phyloP scores from a whole-genome alignment of 1,140 invertebrate genomes.

The Campoletis sonorensis region DNA sequence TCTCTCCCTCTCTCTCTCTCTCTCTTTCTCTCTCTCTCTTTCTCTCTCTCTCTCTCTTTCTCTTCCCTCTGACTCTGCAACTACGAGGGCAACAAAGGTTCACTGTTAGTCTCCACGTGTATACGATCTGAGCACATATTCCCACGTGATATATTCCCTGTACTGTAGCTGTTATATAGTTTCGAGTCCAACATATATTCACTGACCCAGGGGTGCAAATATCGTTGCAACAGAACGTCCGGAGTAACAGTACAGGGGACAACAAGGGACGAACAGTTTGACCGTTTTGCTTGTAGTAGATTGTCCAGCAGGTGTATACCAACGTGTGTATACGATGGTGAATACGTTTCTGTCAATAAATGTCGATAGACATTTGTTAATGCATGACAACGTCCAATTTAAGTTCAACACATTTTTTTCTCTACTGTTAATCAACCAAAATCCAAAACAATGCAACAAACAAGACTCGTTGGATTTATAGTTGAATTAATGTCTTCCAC shows the following conservation, averaged over 20 bases:
- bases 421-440: too few relatives aligned
- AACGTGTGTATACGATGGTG: not conserved
- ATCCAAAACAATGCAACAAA: too few relatives aligned
- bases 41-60: too few relatives aligned
- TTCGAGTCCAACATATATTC: not conserved
- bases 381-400: not conserved
- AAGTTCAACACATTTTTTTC: not conserved
- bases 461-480: too few relatives aligned
- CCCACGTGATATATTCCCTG: not conserved
- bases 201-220: constrained; percentile 2
- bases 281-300: not conserved
- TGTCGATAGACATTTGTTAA: not conserved
- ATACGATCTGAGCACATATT: not conserved
- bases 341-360: not conserved
- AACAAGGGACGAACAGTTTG: constrained; percentile 3
- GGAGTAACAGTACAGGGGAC: constrained; percentile 1
- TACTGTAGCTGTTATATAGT: not conserved
- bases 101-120: not conserved
- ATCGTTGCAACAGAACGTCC: not conserved
- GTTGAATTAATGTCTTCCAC: too few relatives aligned
- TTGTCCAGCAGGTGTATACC: not conserved
- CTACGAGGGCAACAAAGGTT: too few relatives aligned
- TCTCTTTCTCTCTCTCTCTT: too few relatives aligned
- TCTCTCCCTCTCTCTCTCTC: too few relatives aligned
- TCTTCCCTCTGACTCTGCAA: too few relatives aligned